These are phyloP conservation scores for Bombyx mandarina DNA, from an alignment of 1,140 invertebrate species.

Conservation along the genomic window DNA sequence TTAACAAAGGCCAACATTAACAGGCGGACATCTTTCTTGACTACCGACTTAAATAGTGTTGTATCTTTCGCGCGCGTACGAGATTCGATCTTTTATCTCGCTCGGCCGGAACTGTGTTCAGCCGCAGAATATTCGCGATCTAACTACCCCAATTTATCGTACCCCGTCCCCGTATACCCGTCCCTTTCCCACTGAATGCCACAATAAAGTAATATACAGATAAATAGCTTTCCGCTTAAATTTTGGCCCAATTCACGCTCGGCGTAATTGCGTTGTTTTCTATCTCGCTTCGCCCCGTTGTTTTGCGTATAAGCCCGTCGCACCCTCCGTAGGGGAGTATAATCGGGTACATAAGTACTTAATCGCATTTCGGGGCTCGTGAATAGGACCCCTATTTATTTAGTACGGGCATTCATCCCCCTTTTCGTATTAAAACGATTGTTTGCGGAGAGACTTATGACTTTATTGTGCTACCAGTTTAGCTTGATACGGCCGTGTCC, in stretches of 20 bases:
- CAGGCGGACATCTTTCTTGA: constrained; percentile 32
- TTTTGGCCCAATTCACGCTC: constrained; percentile 58
- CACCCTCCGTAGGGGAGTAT: constrained; percentile 31
- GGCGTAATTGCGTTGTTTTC: constrained; percentile 48
- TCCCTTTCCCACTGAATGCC: constrained; percentile 53
- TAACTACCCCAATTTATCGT: constrained; percentile 60
- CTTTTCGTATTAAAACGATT: constrained; percentile 50
- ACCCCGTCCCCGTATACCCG: constrained; percentile 31
- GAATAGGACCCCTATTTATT: constrained; percentile 59
- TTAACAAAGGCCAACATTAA: constrained; percentile 36
- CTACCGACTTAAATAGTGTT: constrained; percentile 15
- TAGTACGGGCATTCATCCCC: constrained; percentile 40
- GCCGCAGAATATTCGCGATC: constrained; percentile 10
- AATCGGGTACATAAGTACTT: constrained; percentile 66
- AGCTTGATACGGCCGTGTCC: constrained; percentile 16
- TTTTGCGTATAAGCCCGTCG: too few relatives aligned
- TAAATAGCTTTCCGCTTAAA: constrained; percentile 68
- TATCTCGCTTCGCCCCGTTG: too few relatives aligned
- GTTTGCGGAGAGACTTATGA: constrained; percentile 56
- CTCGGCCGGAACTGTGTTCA: neutral
- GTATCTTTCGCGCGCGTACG: constrained; percentile 15
- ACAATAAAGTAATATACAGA: constrained; percentile 68
- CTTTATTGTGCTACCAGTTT: constrained; percentile 34
- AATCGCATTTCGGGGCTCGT: constrained; percentile 58
- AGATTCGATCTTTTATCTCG: neutral